Percentiles rank a stretch among this genome's conserved stretches.
These are phyloP conservation scores for Rhingia rostrata DNA, from an alignment of 2,888 invertebrate genomes.

Conservation along the genomic window DNA sequence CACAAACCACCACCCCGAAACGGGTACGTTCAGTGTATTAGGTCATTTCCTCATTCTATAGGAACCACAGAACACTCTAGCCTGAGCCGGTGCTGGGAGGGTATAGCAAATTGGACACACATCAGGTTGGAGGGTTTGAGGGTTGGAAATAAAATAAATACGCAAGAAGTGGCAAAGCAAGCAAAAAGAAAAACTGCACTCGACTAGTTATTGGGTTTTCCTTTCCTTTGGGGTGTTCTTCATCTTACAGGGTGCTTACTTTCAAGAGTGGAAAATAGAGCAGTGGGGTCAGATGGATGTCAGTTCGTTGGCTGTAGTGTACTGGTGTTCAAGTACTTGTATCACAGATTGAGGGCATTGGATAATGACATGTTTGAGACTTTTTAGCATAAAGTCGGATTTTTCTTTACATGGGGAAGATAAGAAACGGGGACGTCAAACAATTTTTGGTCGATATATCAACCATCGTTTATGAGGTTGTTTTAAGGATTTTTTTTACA, in stretches of 20 bases:
- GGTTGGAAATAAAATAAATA: constrained; percentile 32
- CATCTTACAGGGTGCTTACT: background rate
- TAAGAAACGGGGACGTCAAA: background rate
- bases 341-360: constrained; percentile 3
- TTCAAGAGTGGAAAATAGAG: background rate
- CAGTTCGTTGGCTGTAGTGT: constrained; percentile 1
- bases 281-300: background rate
- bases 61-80: too few species aligned
- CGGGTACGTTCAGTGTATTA: background rate
- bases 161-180: constrained; percentile 30
- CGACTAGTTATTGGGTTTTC: constrained; percentile 15
- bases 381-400: background rate
- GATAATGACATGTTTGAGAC: background rate
- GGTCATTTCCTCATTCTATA: constrained; percentile 3
- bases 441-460: too few species aligned
- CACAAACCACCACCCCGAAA: background rate
- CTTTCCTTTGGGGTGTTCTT: background rate
- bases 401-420: background rate
- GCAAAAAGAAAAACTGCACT: constrained; percentile 43
- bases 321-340: background rate
- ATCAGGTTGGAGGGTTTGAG: background rate
- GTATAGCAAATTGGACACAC: constrained; percentile 40
- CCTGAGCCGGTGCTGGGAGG: background rate
- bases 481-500: too few species aligned
- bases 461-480: too few species aligned